Evolutionary conservation across 2,888 invertebrate species (phyloP).

Genomic region (Girardia tigrina): DNA sequence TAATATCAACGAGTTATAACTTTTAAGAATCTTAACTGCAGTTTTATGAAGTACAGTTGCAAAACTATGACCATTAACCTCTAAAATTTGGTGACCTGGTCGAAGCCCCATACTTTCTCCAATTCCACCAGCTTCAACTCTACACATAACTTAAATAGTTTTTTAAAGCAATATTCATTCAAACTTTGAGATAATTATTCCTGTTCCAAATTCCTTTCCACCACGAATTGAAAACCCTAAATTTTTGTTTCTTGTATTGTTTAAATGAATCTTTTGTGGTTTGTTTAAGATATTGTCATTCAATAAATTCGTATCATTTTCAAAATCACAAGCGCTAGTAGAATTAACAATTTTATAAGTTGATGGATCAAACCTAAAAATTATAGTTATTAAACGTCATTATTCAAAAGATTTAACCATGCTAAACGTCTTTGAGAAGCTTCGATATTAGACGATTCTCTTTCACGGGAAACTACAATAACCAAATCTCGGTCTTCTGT

Average conservation of each 20-base stretch:
- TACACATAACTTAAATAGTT: background rate
- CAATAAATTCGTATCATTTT: too few species aligned
- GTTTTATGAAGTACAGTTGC: background rate
- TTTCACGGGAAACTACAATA: background rate
- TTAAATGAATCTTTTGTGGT: background rate
- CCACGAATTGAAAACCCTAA: conserved; percentile 7
- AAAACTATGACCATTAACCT: background rate
- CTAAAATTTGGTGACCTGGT: background rate
- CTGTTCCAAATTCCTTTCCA: background rate
- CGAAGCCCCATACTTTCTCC: background rate
- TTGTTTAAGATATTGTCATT: background rate
- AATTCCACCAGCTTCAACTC: conserved; percentile 2
- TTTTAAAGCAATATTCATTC: background rate
- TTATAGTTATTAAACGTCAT: background rate
- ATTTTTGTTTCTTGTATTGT: background rate
- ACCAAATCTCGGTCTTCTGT: background rate
- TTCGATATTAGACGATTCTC: background rate
- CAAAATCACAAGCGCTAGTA: background rate
- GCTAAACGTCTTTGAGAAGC: background rate
- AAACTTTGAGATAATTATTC: background rate
- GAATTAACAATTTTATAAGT: background rate
- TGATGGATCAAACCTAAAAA: background rate
- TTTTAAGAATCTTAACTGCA: background rate
- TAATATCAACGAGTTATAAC: background rate
- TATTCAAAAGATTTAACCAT: background rate